These are phyloP conservation scores for Podotricha telesiphe DNA, from an alignment of 2,888 invertebrate species.

Conservation along the genomic window DNA sequence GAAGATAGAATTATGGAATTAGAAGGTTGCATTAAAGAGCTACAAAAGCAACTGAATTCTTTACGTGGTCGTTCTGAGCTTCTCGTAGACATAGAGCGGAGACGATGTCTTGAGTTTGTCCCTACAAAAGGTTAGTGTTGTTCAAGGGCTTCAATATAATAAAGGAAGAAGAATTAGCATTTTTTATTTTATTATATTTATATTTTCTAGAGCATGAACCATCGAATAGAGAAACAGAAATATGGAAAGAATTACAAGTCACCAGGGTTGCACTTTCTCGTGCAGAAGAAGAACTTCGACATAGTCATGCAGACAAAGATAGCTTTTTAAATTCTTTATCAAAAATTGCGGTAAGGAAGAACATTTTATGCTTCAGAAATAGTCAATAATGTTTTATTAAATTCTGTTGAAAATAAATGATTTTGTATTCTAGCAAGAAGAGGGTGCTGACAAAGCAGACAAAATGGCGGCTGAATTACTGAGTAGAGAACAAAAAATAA, in stretches of 20 bases:
- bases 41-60: constrained; percentile 57
- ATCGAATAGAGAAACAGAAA: constrained; percentile 73
- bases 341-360: constrained; percentile 72
- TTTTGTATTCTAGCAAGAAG: constrained; percentile 62
- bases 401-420: not conserved
- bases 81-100: constrained; percentile 65
- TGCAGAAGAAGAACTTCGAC: constrained; percentile 69
- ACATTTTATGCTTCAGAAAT: too few relatives aligned
- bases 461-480: constrained; percentile 71
- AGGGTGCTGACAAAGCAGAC: constrained; percentile 61
- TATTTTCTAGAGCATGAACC: constrained; percentile 64
- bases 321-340: constrained; percentile 75
- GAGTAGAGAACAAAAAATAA: constrained; percentile 67
- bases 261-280: constrained; percentile 61
- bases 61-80: constrained; percentile 62
- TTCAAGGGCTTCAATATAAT: not conserved
- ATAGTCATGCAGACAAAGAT: constrained; percentile 76
- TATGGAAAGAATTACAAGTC: constrained; percentile 78
- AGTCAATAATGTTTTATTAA: too few relatives aligned
- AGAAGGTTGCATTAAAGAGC: constrained; percentile 59
- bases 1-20: constrained; percentile 55
- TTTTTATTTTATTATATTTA: not conserved
- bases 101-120: constrained; percentile 65
- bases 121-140: constrained; percentile 64
- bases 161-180: not conserved